These are phyloP conservation scores for Sarcophaga variegata DNA, from an alignment of 2,888 invertebrate genomes.

Conservation along the genomic window DNA sequence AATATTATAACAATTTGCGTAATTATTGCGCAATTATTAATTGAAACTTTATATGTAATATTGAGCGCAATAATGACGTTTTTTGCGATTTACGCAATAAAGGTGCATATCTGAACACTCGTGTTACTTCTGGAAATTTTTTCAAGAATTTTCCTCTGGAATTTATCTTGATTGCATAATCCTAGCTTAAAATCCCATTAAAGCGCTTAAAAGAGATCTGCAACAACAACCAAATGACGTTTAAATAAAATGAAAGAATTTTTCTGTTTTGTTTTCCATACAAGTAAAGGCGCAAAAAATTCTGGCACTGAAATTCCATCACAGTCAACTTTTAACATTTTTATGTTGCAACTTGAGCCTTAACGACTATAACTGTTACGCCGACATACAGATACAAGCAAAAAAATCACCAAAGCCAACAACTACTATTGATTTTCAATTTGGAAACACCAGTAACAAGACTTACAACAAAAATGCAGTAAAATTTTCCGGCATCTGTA, in stretches of 20 bases:
- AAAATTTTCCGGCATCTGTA: not conserved
- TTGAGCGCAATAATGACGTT: too few species aligned
- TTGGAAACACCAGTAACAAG: constrained; percentile 62
- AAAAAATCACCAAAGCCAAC: constrained; percentile 9
- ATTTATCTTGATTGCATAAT: too few species aligned
- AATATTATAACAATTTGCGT: too few species aligned
- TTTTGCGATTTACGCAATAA: too few species aligned
- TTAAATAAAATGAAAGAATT: not conserved
- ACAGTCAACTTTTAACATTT: not conserved
- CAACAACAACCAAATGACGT: not conserved
- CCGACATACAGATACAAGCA: constrained; percentile 10
- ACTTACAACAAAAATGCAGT: not conserved
- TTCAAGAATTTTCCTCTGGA: too few species aligned
- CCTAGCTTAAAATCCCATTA: not conserved
- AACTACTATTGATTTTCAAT: constrained; percentile 78
- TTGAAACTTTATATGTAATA: too few species aligned
- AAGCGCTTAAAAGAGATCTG: not conserved
- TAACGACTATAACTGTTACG: constrained; percentile 36
- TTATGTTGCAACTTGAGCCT: constrained; percentile 25
- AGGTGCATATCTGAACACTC: too few species aligned
- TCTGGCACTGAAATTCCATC: constrained; percentile 49
- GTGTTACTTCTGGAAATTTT: too few species aligned
- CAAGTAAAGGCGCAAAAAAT: constrained; percentile 28
- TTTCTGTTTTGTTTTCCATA: not conserved
- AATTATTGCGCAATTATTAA: too few species aligned